A percentile compares a stretch with the other conserved stretches of the same genome.
Conservation (phyloP, 2,888 invertebrate genomes). For the Heteropelma amictum region DNA sequence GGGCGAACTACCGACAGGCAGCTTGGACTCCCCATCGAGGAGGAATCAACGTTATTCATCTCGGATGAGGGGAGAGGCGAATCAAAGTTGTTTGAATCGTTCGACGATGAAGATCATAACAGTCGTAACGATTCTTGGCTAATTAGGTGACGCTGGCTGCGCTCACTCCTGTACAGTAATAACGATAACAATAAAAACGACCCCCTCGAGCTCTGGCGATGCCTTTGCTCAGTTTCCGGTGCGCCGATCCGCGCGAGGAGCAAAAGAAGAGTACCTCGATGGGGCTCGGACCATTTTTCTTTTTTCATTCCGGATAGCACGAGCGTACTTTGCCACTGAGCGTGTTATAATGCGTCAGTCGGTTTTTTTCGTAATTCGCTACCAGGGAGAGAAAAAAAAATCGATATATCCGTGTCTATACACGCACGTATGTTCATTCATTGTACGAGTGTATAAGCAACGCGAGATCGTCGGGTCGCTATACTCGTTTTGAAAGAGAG, state of each 20-base stretch:
- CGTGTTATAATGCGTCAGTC: conserved; percentile 43
- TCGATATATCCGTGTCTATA: not conserved
- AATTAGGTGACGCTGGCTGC: conserved; percentile 46
- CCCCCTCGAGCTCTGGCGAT: conserved; percentile 29
- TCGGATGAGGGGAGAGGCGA: not conserved
- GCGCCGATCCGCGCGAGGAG: conserved; percentile 28
- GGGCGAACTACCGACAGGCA: not conserved
- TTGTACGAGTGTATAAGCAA: conserved; percentile 26
- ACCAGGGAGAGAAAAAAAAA: conserved; percentile 4
- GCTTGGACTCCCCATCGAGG: not conserved
- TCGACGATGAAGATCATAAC: conserved; percentile 41
- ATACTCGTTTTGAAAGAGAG: conserved; percentile 52
- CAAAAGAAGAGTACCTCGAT: conserved; percentile 8
- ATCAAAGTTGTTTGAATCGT: conserved; percentile 36
- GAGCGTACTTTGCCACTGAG: conserved; percentile 33
- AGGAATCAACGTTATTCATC: not conserved
- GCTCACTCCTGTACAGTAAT: not conserved
- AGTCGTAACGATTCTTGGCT: conserved; percentile 37
- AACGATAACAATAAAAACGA: conserved; percentile 1
- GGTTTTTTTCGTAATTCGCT: conserved; percentile 44
- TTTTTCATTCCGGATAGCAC: conserved; percentile 39
- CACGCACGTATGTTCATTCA: not conserved
- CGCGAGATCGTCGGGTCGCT: conserved; percentile 43
- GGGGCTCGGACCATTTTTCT: conserved; percentile 18
- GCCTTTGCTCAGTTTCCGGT: conserved; percentile 26